A percentile compares a stretch with the other conserved stretches of the same genome.
These are phyloP conservation scores for Rhyzopertha dominica DNA, from an alignment of 1,140 invertebrate genomes.

Conservation along the genomic window DNA sequence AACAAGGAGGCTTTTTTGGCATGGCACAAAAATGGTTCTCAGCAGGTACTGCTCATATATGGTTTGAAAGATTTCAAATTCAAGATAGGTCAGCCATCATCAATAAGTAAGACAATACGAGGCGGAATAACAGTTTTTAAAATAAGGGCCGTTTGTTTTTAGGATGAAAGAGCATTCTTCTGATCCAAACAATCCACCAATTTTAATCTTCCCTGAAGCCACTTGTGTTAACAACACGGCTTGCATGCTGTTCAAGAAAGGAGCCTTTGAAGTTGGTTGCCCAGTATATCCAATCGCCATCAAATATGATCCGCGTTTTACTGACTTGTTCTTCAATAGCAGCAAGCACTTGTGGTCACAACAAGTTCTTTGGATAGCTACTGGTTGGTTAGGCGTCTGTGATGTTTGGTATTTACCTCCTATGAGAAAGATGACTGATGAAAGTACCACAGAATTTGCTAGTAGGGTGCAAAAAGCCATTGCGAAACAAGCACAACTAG, in stretches of 20 bases:
- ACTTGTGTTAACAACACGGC: slow-evolving; percentile 99
- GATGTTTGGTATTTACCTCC: slow-evolving; percentile 99
- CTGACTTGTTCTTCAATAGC: slow-evolving; percentile 99
- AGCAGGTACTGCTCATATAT: slow-evolving; percentile 93
- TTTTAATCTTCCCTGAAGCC: slow-evolving; percentile 98
- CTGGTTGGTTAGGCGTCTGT: slow-evolving; percentile 97
- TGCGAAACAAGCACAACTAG: slow-evolving; percentile 88
- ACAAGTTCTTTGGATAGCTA: slow-evolving; percentile 98
- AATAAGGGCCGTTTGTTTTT: slow-evolving; percentile 23
- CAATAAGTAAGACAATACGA: slow-evolving; percentile 68
- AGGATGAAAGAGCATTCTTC: slow-evolving; percentile 88
- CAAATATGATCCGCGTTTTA: slow-evolving; percentile 95
- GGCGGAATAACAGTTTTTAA: too few relatives aligned
- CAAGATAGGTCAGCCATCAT: slow-evolving; percentile 89
- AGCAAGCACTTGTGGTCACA: slow-evolving; percentile 85
- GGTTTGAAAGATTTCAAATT: slow-evolving; percentile 97
- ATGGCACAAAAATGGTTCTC: slow-evolving; percentile 88
- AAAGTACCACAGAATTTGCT: slow-evolving; percentile 89
- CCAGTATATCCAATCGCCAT: slow-evolving; percentile 96
- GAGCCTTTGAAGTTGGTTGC: slow-evolving; percentile 95
- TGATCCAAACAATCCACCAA: slow-evolving; percentile 89
- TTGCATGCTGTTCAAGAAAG: slow-evolving; percentile 99
- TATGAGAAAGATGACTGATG: slow-evolving; percentile 73
- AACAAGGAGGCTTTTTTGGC: slow-evolving; percentile 92
- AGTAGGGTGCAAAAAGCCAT: slow-evolving; percentile 93